A percentile compares a stretch with the other conserved stretches of the same genome.
Conservation (phyloP, 2,888 invertebrate genomes). For the Pachycephus smyrnensis region DNA sequence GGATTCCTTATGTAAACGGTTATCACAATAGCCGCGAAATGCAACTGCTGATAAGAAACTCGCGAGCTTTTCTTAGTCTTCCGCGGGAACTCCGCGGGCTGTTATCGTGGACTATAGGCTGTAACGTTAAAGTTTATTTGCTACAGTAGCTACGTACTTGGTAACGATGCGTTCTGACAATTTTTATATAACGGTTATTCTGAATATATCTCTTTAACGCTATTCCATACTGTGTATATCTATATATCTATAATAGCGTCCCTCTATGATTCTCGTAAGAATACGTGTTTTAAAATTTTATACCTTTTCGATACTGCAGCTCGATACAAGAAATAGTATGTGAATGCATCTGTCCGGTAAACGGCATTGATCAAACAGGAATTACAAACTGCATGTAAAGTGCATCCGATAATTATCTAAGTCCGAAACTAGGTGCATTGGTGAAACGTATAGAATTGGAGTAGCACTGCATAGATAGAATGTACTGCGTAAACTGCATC, state of each 20-base stretch:
- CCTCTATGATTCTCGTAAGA: neutral
- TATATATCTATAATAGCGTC: neutral
- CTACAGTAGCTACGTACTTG: neutral
- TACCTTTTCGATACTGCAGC: neutral
- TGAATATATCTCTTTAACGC: neutral
- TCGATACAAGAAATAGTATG: neutral
- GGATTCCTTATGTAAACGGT: conserved; percentile 57
- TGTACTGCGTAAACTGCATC: neutral
- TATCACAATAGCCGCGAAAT: conserved; percentile 56
- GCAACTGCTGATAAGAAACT: conserved; percentile 46
- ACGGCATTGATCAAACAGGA: too few relatives aligned
- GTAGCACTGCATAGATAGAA: neutral
- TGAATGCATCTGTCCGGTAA: too few relatives aligned
- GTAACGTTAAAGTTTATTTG: neutral
- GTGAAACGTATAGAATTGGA: neutral
- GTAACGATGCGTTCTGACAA: neutral
- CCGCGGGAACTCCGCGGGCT: conserved; percentile 30
- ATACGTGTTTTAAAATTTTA: neutral
- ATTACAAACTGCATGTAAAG: neutral
- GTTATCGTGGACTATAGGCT: conserved; percentile 43
- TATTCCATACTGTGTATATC: neutral
- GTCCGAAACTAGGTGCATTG: neutral
- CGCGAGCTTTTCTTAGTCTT: conserved; percentile 46
- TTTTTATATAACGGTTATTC: neutral
- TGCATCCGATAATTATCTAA: neutral